Base-by-base conservation (phyloP, 2,888 invertebrate genomes). In the Plebejus argus region DNA sequence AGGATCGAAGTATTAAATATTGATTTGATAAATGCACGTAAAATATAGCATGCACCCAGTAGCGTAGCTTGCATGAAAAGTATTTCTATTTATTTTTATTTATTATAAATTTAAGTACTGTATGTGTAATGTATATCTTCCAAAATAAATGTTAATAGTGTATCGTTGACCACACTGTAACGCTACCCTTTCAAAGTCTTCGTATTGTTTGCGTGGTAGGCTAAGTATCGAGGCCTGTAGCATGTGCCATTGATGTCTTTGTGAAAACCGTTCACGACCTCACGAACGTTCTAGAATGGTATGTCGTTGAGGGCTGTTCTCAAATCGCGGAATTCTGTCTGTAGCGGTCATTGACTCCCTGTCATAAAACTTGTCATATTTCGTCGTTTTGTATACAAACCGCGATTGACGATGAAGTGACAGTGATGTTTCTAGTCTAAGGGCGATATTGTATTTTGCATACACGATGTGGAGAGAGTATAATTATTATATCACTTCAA, bases 111-210 rank as follows among this genome's bases (percentile, higher is more conserved):
- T 82, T 88, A 83, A 82, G 85, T 89, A 88, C 88, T 87, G 85
- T 79, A 77, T 83, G 81, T 83, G 80, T 82, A 78, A 81, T 79
- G 80, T 86, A 86, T 90, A 90, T 93, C 94, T 94, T 94, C 94
- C 94, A 94, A 94, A 94, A 93, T 94, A 93, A 94, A 94, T 94
- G 93, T 91, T 90, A 90, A 87, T 88, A 90, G 87, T 89, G 87
- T 89, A 87, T 89, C 28, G 85, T 88, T 86, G 80, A 83, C 53
- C 74, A 74, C 53, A 49, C 74, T 53, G 74, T 74, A 28, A 74
- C 45, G 74, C 74, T 74, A 74, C 18, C 53, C 15, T 53, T 74
- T 74, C 53, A 39, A 72, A 45, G 49, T 49, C 23, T 74, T 74
- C 74, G 23, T 49, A 23, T 28, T 74, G 74, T 74, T 74, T 74